Evolutionary conservation across 2,888 invertebrate species (phyloP).

Genomic region (Portevinia maculata): DNA sequence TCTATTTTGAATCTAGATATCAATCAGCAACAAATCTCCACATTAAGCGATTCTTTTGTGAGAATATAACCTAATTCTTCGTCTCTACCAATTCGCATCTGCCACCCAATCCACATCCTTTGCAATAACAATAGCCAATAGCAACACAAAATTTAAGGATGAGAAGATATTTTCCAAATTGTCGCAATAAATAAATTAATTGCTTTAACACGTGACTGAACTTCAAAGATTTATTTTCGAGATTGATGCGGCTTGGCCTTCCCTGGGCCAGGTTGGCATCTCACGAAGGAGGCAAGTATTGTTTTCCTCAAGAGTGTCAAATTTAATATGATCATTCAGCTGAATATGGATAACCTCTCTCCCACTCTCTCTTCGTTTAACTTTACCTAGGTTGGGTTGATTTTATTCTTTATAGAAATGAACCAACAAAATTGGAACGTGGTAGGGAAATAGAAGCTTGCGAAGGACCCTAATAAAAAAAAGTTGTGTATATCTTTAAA

Average conservation of each 20-base stretch:
- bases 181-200: conserved; percentile 75
- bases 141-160: conserved; percentile 55
- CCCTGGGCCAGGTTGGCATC: neutral
- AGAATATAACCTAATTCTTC: conserved; percentile 20
- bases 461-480: too few relatives aligned
- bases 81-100: conserved; percentile 4
- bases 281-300: conserved; percentile 33
- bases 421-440: conserved; percentile 13
- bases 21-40: conserved; percentile 68
- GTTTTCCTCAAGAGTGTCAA: conserved; percentile 61
- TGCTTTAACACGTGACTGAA: conserved; percentile 75
- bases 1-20: conserved; percentile 63
- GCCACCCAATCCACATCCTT: conserved; percentile 27
- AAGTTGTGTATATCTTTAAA: too few relatives aligned
- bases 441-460: neutral
- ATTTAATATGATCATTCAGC: conserved; percentile 68
- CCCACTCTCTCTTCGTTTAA: neutral
- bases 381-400: conserved; percentile 37
- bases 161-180: conserved; percentile 53
- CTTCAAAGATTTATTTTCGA: conserved; percentile 58
- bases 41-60: conserved; percentile 68
- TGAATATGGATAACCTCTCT: conserved; percentile 52
- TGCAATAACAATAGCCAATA: conserved; percentile 61
- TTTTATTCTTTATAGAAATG: neutral
- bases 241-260: neutral